These are phyloP conservation scores for Lateolabrax maculatus DNA, from an alignment of 2,797 vertebrate genomes.

Conservation along the genomic window DNA sequence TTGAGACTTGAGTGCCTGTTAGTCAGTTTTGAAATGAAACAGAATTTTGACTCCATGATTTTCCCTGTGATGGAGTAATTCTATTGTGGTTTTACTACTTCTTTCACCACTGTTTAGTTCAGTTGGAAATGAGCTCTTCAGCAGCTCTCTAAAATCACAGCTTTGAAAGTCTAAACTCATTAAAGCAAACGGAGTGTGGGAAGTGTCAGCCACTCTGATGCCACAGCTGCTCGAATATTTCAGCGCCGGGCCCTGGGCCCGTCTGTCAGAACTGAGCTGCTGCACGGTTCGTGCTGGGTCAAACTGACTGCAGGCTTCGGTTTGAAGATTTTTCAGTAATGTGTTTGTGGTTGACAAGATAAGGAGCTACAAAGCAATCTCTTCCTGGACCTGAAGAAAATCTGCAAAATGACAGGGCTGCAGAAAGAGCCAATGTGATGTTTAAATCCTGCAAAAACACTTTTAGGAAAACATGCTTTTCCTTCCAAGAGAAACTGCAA, in stretches of 20 bases:
- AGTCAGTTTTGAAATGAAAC: background rate
- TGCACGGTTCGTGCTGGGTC: slow-evolving; percentile 32
- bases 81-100: too few relatives aligned
- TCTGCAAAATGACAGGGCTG: slow-evolving; percentile 6
- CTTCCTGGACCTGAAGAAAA: background rate
- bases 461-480: background rate
- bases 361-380: slow-evolving; percentile 26
- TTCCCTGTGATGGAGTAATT: background rate
- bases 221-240: slow-evolving; percentile 48
- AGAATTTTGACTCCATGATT: background rate
- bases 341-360: slow-evolving; percentile 34
- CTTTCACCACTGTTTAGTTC: background rate
- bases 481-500: slow-evolving; percentile 1
- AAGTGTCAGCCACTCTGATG: slow-evolving; percentile 30
- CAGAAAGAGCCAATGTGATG: background rate
- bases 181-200: slow-evolving; percentile 32
- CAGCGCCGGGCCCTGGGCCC: slow-evolving; percentile 18
- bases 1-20: background rate
- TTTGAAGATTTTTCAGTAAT: slow-evolving; percentile 25
- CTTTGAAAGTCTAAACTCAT: slow-evolving; percentile 45
- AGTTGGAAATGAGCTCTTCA: slow-evolving; percentile 17
- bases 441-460: background rate
- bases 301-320: slow-evolving; percentile 35
- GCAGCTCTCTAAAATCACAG: slow-evolving; percentile 5
- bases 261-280: slow-evolving; percentile 46